Percentiles rank a stretch among this genome's conserved stretches.
phyloP scores from a whole-genome alignment of 2,113 vertebrate species.

The Odontesthes bonariensis region DNA sequence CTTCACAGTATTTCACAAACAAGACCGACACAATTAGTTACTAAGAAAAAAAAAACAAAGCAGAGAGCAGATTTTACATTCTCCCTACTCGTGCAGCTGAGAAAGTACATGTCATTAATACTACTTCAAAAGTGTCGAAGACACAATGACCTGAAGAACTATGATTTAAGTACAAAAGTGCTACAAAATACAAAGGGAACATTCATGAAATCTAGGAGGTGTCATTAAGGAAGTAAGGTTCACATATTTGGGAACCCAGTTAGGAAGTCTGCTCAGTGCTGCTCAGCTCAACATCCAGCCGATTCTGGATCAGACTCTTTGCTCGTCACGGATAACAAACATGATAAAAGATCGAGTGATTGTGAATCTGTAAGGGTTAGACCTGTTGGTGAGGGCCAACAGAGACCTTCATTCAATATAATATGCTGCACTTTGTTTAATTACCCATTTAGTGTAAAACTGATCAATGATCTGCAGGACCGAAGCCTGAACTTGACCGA shows the following conservation, averaged over 20 bases:
- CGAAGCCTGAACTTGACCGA: background rate
- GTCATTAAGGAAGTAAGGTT: slow-evolving; percentile 26
- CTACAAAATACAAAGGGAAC: slow-evolving; percentile 47
- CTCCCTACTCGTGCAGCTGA: slow-evolving; percentile 36
- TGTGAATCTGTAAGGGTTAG: slow-evolving; percentile 35
- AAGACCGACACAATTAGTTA: slow-evolving; percentile 33
- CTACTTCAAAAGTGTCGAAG: slow-evolving; percentile 34
- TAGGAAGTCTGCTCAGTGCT: slow-evolving; percentile 35
- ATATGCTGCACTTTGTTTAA: background rate
- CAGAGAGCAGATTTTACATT: slow-evolving; percentile 43
- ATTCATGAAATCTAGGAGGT: slow-evolving; percentile 39
- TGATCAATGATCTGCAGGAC: background rate
- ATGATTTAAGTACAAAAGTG: slow-evolving; percentile 39
- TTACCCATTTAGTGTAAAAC: slow-evolving; percentile 32
- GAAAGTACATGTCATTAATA: slow-evolving; percentile 33
- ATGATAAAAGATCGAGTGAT: slow-evolving; percentile 16
- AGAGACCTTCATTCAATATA: background rate
- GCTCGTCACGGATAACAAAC: background rate
- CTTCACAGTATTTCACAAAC: slow-evolving; percentile 56
- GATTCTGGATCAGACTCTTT: slow-evolving; percentile 1
- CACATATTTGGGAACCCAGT: slow-evolving; percentile 57
- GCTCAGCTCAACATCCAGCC: slow-evolving; percentile 26
- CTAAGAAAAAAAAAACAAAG: slow-evolving; percentile 24
- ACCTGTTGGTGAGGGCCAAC: slow-evolving; percentile 10
- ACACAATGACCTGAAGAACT: slow-evolving; percentile 16